Conservation (phyloP, 2,797 vertebrate species). For the Poeciliopsis infans region DNA sequence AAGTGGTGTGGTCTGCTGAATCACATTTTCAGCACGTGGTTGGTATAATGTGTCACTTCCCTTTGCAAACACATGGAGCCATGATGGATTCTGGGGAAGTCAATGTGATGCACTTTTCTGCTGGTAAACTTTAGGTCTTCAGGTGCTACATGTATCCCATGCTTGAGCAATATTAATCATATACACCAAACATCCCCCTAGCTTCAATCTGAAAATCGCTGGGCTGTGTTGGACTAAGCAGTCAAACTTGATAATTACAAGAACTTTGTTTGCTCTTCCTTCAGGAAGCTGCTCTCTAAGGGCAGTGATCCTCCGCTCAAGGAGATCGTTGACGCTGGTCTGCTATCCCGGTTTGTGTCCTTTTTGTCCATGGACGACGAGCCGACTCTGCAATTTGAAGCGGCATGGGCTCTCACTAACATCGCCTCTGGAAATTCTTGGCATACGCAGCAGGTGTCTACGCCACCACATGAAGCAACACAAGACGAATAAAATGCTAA, state of each 20-base stretch:
- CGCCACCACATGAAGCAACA: neutral
- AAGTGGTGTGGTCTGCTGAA: neutral
- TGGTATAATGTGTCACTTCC: neutral
- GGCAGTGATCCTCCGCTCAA: constrained; percentile 86
- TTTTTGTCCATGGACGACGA: constrained; percentile 81
- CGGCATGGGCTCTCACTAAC: constrained; percentile 94
- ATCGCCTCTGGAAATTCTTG: constrained; percentile 89
- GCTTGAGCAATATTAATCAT: neutral
- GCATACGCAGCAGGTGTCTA: constrained; percentile 80
- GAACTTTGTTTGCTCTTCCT: too few species aligned
- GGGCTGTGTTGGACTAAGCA: neutral
- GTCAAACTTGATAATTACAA: neutral
- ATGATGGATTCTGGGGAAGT: neutral
- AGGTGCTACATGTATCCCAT: neutral
- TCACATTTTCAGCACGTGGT: neutral
- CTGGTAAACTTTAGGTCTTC: neutral
- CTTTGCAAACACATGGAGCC: neutral
- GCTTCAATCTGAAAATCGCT: neutral
- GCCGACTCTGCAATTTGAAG: constrained; percentile 87
- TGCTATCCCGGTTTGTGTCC: constrained; percentile 85
- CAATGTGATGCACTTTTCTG: neutral
- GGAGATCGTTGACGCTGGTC: constrained; percentile 82
- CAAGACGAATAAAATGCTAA: neutral
- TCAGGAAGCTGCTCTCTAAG: constrained; percentile 87
- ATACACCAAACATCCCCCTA: neutral